These are phyloP conservation scores for Enteromius mattozi DNA, from an alignment of 2,797 vertebrate genomes.

Conservation along the genomic window DNA sequence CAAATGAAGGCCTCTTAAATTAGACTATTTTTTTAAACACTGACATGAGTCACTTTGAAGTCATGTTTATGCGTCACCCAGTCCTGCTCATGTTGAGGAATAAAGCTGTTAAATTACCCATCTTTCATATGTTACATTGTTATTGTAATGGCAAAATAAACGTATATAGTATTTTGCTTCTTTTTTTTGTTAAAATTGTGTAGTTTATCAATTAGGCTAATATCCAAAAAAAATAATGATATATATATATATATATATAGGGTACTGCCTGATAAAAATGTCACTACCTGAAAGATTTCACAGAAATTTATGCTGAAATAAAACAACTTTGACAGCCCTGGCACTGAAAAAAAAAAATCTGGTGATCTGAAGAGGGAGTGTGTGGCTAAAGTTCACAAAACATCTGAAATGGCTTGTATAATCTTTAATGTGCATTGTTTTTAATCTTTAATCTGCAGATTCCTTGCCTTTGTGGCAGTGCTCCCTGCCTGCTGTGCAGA, in stretches of 20 bases:
- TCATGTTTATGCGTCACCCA: not conserved
- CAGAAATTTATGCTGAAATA: not conserved
- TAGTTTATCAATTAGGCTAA: not conserved
- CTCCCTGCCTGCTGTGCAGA: slow-evolving; percentile 93
- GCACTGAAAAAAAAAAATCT: not conserved
- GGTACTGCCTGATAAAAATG: not conserved
- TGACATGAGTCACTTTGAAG: not conserved
- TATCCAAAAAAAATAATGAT: not conserved
- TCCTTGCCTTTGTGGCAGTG: slow-evolving; percentile 94
- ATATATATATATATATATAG: not conserved
- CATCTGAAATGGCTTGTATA: not conserved
- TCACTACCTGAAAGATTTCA: not conserved
- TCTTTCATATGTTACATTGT: not conserved
- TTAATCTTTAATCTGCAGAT: slow-evolving; percentile 75
- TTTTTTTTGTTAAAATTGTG: not conserved
- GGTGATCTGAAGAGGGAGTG: not conserved
- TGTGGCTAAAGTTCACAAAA: not conserved
- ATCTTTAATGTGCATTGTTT: not conserved
- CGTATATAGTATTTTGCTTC: not conserved
- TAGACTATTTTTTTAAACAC: not conserved
- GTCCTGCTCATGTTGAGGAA: not conserved
- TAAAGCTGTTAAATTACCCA: not conserved
- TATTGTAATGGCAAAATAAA: not conserved
- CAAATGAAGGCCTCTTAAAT: not conserved
- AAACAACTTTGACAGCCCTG: not conserved